These are phyloP conservation scores for Thelaira solivaga DNA, from an alignment of 2,888 invertebrate genomes.

Conservation along the genomic window DNA sequence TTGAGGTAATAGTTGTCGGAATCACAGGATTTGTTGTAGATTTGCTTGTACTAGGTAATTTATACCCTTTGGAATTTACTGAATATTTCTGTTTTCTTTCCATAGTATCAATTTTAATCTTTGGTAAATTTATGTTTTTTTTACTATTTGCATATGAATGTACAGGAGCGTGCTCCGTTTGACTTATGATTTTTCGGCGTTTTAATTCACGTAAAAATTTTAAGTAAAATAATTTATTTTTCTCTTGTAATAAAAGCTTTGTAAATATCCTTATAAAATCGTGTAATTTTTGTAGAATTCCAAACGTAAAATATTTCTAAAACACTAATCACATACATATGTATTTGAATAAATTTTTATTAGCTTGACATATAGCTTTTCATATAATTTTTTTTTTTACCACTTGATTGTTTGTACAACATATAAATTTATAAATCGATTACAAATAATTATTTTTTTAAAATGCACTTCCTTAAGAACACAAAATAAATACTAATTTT, in stretches of 20 bases:
- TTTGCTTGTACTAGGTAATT: not conserved
- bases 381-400: not conserved
- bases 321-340: no score
- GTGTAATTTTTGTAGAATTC: no score
- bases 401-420: not conserved
- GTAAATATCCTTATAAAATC: no score
- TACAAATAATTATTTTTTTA: not conserved
- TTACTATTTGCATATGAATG: not conserved
- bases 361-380: not conserved
- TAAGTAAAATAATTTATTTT: no score
- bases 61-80: slow-evolving; percentile 3
- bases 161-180: no score
- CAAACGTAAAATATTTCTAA: no score
- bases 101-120: slow-evolving; percentile 30
- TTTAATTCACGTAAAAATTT: no score
- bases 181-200: no score
- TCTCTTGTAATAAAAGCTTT: no score
- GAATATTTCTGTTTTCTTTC: slow-evolving; percentile 33
- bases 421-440: not conserved
- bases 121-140: not conserved
- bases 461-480: not conserved
- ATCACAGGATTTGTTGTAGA: slow-evolving; percentile 1
- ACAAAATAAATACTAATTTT: not conserved
- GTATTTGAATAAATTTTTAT: no score
- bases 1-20: slow-evolving; percentile 42